Evolutionary conservation across 2,113 vertebrate species (phyloP), one percentile per base, ranked within the genome.

Genomic region (Equus przewalskii): DNA sequence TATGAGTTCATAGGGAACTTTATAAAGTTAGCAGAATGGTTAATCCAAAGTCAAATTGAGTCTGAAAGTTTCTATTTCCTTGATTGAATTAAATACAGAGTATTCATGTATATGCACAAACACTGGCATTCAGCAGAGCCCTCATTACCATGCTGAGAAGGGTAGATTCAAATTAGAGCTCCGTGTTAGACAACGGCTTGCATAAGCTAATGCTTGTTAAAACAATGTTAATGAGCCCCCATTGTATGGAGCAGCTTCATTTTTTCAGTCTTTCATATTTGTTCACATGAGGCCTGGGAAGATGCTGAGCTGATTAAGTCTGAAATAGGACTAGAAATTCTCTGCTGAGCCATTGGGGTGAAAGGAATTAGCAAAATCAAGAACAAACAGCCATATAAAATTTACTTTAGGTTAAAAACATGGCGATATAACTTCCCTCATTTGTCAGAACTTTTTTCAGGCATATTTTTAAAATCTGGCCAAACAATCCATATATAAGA

Each of bases 201-300:
- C 94, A 97, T 97, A 97, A 95, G 30, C 89, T 54, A 11, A 79
- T 54, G 92, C 97, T 97, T 97, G 96, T 97, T 97, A 96, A 97
- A 96, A 80, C 95, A 72, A 88, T 97, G 98, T 97, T 94, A 98
- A 97, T 97, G 96, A 97, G 92, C 96, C 94, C 94, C 96, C 87
- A 94, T 97, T 96, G 94, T 97, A 94, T 26, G 92, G 70, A 97
- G 58, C 75, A 73, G 83, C 80, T 97, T 97, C 86, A 83, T 79
- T 96, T 97, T 69, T 91, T 26, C 60, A 41, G 24, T 95, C 95
- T 95, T 96, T 95, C 87, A 67, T 96, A 97, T 97, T 97, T 96
- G 97, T 95, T 98, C 95, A 81, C 89, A 95, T 5, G 89, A 96
- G 95, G 54, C 16, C n/a, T 81, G 83, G 83, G 95, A 96, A 96